phyloP scores from a whole-genome alignment of 2,888 invertebrate species.

The Dysmachus trigonus region DNA sequence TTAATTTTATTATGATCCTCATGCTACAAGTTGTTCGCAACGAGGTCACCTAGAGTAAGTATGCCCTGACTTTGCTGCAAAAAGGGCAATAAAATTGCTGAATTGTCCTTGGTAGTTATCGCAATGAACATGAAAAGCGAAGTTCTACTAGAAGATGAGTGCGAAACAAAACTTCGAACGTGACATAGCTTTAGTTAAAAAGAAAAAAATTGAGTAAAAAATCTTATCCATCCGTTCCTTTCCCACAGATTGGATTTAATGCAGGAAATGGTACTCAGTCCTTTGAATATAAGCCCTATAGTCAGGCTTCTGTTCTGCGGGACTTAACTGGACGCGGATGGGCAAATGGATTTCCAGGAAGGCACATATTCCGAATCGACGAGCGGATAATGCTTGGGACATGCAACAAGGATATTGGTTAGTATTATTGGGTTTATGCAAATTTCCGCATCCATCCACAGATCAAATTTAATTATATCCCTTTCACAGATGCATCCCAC shows the following conservation, averaged over 20 bases:
- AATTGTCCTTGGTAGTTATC: neutral
- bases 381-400: slow-evolving; percentile 93
- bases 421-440: slow-evolving; percentile 51
- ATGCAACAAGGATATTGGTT: slow-evolving; percentile 90
- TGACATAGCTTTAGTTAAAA: neutral
- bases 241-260: slow-evolving; percentile 89
- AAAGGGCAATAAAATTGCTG: neutral
- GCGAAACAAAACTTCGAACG: neutral
- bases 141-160: neutral
- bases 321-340: slow-evolving; percentile 86
- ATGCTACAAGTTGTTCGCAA: neutral
- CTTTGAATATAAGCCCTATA: slow-evolving; percentile 89
- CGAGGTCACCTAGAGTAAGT: neutral
- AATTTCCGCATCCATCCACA: neutral
- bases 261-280: slow-evolving; percentile 93
- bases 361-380: slow-evolving; percentile 94
- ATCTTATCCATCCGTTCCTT: neutral
- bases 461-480: neutral
- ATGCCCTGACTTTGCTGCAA: neutral
- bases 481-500: slow-evolving; percentile 75
- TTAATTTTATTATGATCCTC: neutral
- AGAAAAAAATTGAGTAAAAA: neutral
- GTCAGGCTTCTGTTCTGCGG: slow-evolving; percentile 83
- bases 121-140: neutral
- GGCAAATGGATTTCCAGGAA: slow-evolving; percentile 87